Evolutionary conservation across 2,113 vertebrate genomes (phyloP).

Genomic region (Indicator indicator): DNA sequence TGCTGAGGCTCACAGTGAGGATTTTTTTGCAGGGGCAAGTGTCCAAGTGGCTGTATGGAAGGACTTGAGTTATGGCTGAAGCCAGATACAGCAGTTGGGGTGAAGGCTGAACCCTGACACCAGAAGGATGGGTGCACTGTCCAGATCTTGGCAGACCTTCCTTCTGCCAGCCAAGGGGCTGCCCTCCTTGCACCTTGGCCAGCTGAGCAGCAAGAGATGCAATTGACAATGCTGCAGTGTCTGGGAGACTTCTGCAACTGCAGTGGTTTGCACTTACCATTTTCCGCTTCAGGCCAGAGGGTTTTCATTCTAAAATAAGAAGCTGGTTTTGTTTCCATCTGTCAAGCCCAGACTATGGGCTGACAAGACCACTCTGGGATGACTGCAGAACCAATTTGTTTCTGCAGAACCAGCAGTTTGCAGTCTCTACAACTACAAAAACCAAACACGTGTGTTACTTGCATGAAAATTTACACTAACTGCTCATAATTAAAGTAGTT

Average conservation of each 20-base stretch:
- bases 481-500: not conserved
- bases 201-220: not conserved
- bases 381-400: not conserved
- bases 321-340: not conserved
- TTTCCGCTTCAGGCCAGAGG: not conserved
- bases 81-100: not conserved
- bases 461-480: not conserved
- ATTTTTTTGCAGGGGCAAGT: not conserved
- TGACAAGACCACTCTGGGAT: not conserved
- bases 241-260: not conserved
- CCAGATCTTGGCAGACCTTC: not conserved
- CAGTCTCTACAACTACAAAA: not conserved
- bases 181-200: not conserved
- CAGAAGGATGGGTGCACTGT: not conserved
- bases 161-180: not conserved
- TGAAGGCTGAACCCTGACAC: not conserved
- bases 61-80: not conserved
- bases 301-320: not conserved
- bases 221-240: accelerated
- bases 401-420: not conserved
- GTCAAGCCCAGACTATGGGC: not conserved
- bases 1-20: not conserved
- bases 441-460: not conserved
- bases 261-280: not conserved
- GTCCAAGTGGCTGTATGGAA: accelerated